phyloP scores from a whole-genome alignment of 2,113 vertebrate species.

The Antechinus stuartii region DNA sequence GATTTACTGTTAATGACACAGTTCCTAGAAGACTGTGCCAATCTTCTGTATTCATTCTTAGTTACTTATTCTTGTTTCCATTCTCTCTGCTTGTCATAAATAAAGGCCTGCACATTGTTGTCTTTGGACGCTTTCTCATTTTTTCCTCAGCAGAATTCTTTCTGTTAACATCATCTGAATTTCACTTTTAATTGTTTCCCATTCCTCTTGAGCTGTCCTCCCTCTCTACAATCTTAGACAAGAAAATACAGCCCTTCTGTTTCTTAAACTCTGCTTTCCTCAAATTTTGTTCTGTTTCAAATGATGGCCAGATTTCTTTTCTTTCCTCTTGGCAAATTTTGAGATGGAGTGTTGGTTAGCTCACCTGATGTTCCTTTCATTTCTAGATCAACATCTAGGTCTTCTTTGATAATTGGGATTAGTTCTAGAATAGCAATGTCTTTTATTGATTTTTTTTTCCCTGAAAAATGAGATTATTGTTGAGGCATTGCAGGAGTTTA shows the following conservation, averaged over 20 bases:
- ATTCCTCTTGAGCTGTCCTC: background rate
- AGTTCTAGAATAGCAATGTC: background rate
- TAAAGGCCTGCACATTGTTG: background rate
- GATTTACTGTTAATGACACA: background rate
- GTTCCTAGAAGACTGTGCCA: background rate
- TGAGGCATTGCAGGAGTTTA: background rate
- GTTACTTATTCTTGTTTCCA: background rate
- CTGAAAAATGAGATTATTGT: background rate
- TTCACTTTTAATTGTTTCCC: background rate
- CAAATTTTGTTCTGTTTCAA: background rate
- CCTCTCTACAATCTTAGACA: background rate
- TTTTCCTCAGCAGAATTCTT: background rate
- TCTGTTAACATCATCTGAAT: background rate
- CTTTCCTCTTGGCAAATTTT: background rate
- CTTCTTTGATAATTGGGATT: background rate
- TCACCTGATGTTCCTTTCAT: background rate
- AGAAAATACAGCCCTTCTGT: background rate
- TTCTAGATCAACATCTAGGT: background rate
- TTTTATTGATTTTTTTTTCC: background rate
- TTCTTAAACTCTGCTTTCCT: background rate
- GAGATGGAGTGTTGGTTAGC: background rate
- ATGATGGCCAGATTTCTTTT: background rate
- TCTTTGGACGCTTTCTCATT: background rate
- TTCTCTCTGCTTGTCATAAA: background rate
- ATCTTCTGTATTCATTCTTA: background rate